Percentiles rank a stretch among this genome's conserved stretches.
Conservation (phyloP, 1,140 invertebrate species). For the Papilio helenus region DNA sequence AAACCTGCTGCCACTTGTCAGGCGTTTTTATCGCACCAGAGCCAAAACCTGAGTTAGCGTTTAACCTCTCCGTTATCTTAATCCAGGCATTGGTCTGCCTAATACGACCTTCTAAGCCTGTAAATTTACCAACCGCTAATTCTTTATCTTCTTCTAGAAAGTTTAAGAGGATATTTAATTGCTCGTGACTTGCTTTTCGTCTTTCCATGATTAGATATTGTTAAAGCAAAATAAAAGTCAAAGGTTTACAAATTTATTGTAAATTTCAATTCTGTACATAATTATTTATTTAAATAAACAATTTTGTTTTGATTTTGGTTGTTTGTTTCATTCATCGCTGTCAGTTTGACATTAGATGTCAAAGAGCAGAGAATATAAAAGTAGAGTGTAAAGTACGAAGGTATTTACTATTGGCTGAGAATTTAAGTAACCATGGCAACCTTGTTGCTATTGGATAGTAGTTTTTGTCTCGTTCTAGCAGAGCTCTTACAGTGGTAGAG, state of each 20-base stretch:
- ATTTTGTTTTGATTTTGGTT: too few relatives aligned
- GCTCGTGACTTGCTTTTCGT: constrained; percentile 63
- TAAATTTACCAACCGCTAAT: constrained; percentile 59
- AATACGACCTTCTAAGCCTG: constrained; percentile 56
- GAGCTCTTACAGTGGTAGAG: too few relatives aligned
- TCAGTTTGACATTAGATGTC: too few relatives aligned
- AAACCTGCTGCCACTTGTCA: constrained; percentile 66
- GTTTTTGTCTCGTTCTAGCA: too few relatives aligned
- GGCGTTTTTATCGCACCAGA: constrained; percentile 63
- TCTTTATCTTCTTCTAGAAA: constrained; percentile 63
- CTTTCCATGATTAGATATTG: constrained; percentile 54
- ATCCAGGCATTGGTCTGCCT: constrained; percentile 63
- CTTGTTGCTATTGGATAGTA: too few relatives aligned
- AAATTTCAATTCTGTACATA: too few relatives aligned
- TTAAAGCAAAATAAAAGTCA: constrained; percentile 23
- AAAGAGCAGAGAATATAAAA: too few relatives aligned
- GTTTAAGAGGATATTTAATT: constrained; percentile 62
- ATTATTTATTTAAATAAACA: too few relatives aligned
- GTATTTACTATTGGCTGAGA: too few relatives aligned
- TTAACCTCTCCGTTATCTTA: constrained; percentile 62
- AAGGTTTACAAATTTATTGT: neutral
- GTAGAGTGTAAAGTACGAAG: too few relatives aligned
- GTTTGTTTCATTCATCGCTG: too few relatives aligned
- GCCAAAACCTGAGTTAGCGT: constrained; percentile 61
- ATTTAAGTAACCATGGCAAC: too few relatives aligned